Evolutionary conservation across 1,140 invertebrate genomes (phyloP).

Genomic region (Meloidogyne chitwoodi): DNA sequence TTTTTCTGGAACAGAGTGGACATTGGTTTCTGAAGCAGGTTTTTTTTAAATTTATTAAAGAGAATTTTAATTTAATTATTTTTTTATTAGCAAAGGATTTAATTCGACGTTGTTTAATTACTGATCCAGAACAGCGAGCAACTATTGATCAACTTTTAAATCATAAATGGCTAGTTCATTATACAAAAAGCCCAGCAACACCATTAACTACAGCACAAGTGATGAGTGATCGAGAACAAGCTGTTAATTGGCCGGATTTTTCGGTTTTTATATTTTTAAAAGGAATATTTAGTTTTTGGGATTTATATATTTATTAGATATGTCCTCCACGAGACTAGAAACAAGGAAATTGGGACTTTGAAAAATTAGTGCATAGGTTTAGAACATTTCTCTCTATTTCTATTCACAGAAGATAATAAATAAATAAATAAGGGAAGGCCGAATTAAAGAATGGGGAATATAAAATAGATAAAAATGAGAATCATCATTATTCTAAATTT

Average conservation of each 20-base stretch:
- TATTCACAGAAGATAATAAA: no score
- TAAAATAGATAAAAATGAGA: no score
- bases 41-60: neutral
- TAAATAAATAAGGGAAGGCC: no score
- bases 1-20: slow-evolving; percentile 93
- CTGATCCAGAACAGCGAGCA: slow-evolving; percentile 81
- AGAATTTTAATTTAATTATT: slow-evolving; percentile 29
- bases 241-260: slow-evolving; percentile 88
- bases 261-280: slow-evolving; percentile 57
- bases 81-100: slow-evolving; percentile 83
- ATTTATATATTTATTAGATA: no score
- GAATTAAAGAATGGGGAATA: no score
- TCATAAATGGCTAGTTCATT: slow-evolving; percentile 78
- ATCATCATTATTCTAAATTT: no score
- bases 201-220: slow-evolving; percentile 32
- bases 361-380: no score
- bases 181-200: slow-evolving; percentile 51
- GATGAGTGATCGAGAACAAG: slow-evolving; percentile 70
- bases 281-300: no score
- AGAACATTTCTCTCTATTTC: no score
- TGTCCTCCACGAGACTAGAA: no score
- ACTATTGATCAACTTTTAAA: slow-evolving; percentile 84
- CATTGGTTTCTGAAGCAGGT: slow-evolving; percentile 81
- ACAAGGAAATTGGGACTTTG: no score
- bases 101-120: slow-evolving; percentile 84